Conservation (phyloP, 2,113 vertebrate genomes). For the Puffinus mauretanicus region DNA sequence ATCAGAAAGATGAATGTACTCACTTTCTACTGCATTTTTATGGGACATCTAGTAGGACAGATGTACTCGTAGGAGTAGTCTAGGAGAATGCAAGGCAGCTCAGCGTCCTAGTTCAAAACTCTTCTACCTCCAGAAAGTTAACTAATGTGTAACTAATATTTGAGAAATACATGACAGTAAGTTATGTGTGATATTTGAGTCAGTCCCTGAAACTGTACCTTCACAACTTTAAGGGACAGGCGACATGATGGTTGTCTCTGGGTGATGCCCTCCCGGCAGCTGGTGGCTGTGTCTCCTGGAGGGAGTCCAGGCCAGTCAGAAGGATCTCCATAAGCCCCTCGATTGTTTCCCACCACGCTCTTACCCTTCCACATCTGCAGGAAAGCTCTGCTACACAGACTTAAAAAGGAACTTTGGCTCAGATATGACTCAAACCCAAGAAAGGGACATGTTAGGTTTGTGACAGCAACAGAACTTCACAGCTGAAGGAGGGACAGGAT, state of each 20-base stretch:
- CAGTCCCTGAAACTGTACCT: not conserved
- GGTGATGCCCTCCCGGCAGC: not conserved
- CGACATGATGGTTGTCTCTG: not conserved
- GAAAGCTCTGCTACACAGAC: not conserved
- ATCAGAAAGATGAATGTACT: not conserved
- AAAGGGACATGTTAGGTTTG: not conserved
- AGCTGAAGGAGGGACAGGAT: not conserved
- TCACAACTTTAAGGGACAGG: not conserved
- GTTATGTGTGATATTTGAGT: not conserved
- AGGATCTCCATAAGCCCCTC: not conserved
- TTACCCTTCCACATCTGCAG: not conserved
- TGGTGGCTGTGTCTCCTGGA: not conserved
- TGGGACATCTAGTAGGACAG: not conserved
- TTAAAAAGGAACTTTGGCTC: not conserved
- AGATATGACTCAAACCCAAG: not conserved
- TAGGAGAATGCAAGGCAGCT: not conserved
- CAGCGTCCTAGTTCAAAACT: not conserved
- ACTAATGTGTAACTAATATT: not conserved
- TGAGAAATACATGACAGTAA: not conserved
- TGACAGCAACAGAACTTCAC: not conserved
- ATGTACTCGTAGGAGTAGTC: not conserved
- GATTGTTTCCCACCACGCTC: accelerated
- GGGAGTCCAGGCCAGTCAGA: not conserved
- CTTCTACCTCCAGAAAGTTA: not conserved
- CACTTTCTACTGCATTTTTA: not conserved